Percentiles rank a stretch among this genome's conserved stretches.
phyloP scores from a whole-genome alignment of 2,888 invertebrate genomes.

The Aleiodes alternator region DNA sequence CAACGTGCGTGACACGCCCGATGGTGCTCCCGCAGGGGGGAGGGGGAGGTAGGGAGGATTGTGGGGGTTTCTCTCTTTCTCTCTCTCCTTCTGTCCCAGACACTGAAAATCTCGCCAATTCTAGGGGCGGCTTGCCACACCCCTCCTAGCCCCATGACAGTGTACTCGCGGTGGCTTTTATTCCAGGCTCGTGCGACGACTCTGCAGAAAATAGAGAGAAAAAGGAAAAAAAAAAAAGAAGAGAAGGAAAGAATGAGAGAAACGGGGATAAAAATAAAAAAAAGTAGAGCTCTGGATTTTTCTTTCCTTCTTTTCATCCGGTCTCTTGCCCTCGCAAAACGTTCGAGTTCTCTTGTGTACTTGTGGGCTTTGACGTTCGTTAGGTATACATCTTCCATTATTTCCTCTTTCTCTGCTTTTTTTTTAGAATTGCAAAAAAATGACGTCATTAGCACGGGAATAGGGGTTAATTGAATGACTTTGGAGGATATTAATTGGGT shows the following conservation, averaged over 20 bases:
- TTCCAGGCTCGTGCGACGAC: conserved; percentile 24
- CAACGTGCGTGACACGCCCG: conserved; percentile 74
- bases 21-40: conserved; percentile 59
- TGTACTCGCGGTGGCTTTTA: conserved; percentile 11
- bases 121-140: conserved; percentile 71
- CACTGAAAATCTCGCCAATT: conserved; percentile 75
- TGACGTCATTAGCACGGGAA: no score
- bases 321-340: conserved; percentile 50
- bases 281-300: conserved; percentile 14
- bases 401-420: no score
- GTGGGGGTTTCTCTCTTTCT: conserved; percentile 44
- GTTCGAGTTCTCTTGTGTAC: conserved; percentile 52
- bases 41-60: conserved; percentile 15
- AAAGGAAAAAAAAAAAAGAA: conserved; percentile 10
- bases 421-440: no score
- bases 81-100: conserved; percentile 57
- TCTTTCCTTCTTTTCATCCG: conserved; percentile 30
- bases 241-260: not conserved
- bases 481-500: no score
- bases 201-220: conserved; percentile 20
- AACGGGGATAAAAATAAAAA: no score
- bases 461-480: no score
- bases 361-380: conserved; percentile 38
- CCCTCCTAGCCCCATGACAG: conserved; percentile 51
- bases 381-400: conserved; percentile 10